Evolutionary conservation across 2,113 vertebrate species (phyloP).

Genomic region (Sinocyclocheilus anshuiensis): DNA sequence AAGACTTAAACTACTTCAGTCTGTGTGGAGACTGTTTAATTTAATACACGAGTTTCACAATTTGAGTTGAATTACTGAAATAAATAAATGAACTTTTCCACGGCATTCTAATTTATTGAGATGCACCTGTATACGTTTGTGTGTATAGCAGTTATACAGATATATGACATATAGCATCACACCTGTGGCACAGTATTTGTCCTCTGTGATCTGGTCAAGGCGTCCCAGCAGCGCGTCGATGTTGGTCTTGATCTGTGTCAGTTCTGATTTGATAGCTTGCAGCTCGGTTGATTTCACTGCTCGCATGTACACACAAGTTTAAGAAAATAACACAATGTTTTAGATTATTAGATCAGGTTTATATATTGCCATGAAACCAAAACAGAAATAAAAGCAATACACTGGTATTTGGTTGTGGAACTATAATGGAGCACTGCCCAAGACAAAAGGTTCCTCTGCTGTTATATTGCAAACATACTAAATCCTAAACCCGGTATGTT

Average conservation of each 20-base stretch:
- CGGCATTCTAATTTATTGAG: too few relatives aligned
- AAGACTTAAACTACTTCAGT: too few relatives aligned
- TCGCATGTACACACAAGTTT: slow-evolving; percentile 23
- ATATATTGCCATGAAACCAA: not conserved
- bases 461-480: not conserved
- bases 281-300: slow-evolving; percentile 87
- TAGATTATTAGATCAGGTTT: not conserved
- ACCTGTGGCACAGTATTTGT: slow-evolving; percentile 82
- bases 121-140: too few relatives aligned
- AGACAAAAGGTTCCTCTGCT: not conserved
- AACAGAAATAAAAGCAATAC: not conserved
- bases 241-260: slow-evolving; percentile 94
- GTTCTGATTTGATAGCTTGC: slow-evolving; percentile 89
- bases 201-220: slow-evolving; percentile 89
- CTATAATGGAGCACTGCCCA: not conserved
- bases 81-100: too few relatives aligned
- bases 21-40: too few relatives aligned
- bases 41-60: too few relatives aligned
- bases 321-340: slow-evolving; percentile 5
- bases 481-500: slow-evolving; percentile 6
- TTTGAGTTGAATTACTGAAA: too few relatives aligned
- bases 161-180: slow-evolving; percentile 40
- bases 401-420: not conserved
- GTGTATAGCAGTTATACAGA: not conserved
- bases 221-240: slow-evolving; percentile 89